Percentiles rank a stretch among this genome's conserved stretches.
Conservation (phyloP, 2,113 vertebrate genomes). For the Lonchura striata region DNA sequence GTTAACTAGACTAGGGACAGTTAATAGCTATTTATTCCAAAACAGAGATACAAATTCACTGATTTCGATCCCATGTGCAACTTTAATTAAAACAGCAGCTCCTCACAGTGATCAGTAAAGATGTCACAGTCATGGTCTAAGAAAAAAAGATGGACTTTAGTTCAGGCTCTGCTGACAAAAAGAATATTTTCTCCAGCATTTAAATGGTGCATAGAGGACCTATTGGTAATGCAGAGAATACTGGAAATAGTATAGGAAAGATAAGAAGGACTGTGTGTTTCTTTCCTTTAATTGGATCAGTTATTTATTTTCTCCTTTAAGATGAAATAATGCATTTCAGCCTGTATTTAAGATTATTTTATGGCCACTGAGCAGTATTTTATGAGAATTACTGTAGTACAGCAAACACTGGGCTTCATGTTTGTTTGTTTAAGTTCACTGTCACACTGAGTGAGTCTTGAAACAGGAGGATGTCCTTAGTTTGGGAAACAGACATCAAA, state of each 20-base stretch:
- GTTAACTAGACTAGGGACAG: background rate
- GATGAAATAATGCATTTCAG: background rate
- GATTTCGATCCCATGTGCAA: background rate
- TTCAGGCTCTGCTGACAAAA: background rate
- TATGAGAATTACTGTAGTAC: background rate
- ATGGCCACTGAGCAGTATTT: background rate
- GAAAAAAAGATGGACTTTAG: background rate
- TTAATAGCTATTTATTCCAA: background rate
- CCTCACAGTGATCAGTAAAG: background rate
- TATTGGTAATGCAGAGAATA: background rate
- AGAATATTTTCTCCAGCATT: background rate
- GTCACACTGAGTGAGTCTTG: background rate
- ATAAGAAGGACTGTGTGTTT: background rate
- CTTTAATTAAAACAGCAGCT: slow-evolving; percentile 1
- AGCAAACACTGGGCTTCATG: background rate
- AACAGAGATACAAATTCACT: background rate
- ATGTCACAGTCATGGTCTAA: background rate
- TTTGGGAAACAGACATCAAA: background rate
- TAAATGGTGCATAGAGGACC: background rate
- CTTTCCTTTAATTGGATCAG: background rate
- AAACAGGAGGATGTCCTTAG: background rate
- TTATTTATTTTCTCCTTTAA: background rate
- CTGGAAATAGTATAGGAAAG: background rate
- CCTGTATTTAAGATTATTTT: background rate
- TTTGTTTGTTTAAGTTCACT: background rate